Evolutionary conservation across 1,140 invertebrate species (phyloP).

Genomic region (Drosophila arawakana): DNA sequence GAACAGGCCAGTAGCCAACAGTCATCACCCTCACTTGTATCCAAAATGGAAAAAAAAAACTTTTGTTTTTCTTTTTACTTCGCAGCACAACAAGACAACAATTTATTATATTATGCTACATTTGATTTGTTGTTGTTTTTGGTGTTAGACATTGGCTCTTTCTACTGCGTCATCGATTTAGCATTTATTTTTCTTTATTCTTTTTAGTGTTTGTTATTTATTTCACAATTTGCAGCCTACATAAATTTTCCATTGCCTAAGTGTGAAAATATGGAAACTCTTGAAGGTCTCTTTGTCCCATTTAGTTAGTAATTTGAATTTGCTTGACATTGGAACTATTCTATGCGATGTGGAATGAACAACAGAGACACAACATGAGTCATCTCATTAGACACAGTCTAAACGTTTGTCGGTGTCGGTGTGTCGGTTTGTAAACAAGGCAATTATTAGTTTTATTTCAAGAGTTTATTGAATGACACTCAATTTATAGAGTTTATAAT

Average conservation of each 20-base stretch:
- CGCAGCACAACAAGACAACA: not conserved
- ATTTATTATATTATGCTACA: not conserved
- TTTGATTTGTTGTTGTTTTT: constrained; percentile 12
- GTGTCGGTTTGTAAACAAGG: not conserved
- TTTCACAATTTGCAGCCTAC: constrained; percentile 53
- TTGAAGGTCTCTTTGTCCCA: constrained; percentile 23
- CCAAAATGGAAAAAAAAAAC: not conserved
- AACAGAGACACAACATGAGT: not conserved
- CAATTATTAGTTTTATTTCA: not conserved
- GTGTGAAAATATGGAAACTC: constrained; percentile 57
- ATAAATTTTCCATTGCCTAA: constrained; percentile 46
- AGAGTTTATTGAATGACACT: not conserved
- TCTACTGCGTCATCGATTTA: constrained; percentile 47
- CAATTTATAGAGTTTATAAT: not conserved
- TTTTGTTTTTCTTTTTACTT: not conserved
- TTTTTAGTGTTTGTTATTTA: constrained; percentile 26
- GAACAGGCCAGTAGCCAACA: constrained; percentile 2
- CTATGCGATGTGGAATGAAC: not conserved
- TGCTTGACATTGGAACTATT: constrained; percentile 53
- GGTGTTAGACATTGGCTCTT: not conserved
- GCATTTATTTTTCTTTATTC: constrained; percentile 19
- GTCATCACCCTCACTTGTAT: not conserved
- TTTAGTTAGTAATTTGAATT: constrained; percentile 59
- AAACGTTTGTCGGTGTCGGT: too few species aligned
- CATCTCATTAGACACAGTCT: not conserved